A percentile compares a stretch with the other conserved stretches of the same genome.
Evolutionary conservation across 2,888 invertebrate species (phyloP).

Genomic region (Aricia artaxerxes): DNA sequence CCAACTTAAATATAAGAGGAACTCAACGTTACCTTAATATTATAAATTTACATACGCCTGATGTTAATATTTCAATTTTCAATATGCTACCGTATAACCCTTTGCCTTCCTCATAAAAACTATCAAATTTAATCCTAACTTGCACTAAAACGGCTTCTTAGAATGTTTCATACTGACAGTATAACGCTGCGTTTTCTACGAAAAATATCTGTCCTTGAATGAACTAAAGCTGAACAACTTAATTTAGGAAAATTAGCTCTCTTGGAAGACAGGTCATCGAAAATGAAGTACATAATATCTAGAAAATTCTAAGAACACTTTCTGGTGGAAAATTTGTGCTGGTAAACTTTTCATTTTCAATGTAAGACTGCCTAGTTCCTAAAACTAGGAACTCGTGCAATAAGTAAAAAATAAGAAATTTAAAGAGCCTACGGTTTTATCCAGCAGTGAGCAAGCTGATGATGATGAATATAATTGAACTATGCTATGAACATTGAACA

Average conservation of each 20-base stretch:
- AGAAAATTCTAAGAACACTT: not conserved
- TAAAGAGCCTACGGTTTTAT: no score
- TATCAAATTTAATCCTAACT: constrained; percentile 3
- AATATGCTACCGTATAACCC: not conserved
- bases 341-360: not conserved
- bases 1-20: not conserved
- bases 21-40: not conserved
- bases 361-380: no score
- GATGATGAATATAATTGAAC: no score
- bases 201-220: not conserved
- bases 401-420: no score
- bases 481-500: no score
- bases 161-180: not conserved
- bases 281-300: not conserved
- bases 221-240: not conserved
- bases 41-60: not conserved
- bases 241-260: not conserved
- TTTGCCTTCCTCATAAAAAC: not conserved
- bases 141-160: not conserved
- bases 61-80: not conserved
- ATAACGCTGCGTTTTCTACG: not conserved
- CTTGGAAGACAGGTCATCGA: not conserved
- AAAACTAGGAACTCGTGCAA: no score
- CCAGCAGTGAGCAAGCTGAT: no score
- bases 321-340: not conserved